Conservation (phyloP, 2,888 invertebrate species). For the Liopterus haemorrhoidalis region DNA sequence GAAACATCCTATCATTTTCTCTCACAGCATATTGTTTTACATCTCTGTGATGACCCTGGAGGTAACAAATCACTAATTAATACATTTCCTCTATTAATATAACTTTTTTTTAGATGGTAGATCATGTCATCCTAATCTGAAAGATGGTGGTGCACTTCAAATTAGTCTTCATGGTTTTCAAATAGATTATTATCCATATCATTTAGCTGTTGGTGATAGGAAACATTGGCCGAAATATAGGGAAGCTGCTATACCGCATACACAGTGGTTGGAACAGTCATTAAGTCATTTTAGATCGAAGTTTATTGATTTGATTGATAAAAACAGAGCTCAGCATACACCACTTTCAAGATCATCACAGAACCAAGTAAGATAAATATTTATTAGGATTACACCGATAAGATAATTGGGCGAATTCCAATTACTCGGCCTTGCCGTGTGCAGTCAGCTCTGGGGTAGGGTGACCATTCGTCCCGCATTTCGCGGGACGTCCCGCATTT, state of each 20-base stretch:
- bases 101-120: slow-evolving; percentile 59
- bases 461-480: too few species aligned
- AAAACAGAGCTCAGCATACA: slow-evolving; percentile 49
- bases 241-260: slow-evolving; percentile 73
- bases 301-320: slow-evolving; percentile 69
- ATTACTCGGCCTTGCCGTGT: too few species aligned
- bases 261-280: slow-evolving; percentile 82
- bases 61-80: slow-evolving; percentile 47
- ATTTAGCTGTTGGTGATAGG: slow-evolving; percentile 81
- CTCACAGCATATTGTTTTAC: slow-evolving; percentile 88
- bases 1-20: slow-evolving; percentile 97
- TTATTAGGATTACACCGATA: too few species aligned
- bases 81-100: slow-evolving; percentile 19
- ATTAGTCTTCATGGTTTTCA: slow-evolving; percentile 81
- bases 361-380: slow-evolving; percentile 17
- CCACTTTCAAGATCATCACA: slow-evolving; percentile 45
- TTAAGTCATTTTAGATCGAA: slow-evolving; percentile 71
- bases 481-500: too few species aligned
- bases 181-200: slow-evolving; percentile 94
- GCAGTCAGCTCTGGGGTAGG: too few species aligned
- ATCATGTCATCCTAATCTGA: slow-evolving; percentile 75
- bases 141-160: slow-evolving; percentile 90
- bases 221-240: slow-evolving; percentile 83
- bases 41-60: slow-evolving; percentile 92
- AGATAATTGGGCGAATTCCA: too few species aligned